Conservation (phyloP, 2,797 vertebrate genomes). For the Bradypus variegatus region DNA sequence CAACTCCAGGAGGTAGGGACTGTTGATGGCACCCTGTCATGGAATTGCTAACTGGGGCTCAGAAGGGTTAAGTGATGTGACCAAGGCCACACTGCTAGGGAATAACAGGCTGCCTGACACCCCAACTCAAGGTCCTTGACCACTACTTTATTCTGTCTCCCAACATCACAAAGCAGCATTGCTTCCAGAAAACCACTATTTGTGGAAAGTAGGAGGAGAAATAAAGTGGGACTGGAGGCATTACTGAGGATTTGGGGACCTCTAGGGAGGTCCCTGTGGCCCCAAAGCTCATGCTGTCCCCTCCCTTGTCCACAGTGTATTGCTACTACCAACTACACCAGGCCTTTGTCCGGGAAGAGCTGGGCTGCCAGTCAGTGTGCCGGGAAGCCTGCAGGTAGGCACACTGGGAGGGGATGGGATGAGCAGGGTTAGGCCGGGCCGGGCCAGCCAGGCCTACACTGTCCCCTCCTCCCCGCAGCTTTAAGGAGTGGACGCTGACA, state of each 20-base stretch:
- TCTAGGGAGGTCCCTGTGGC: neutral
- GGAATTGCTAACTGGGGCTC: neutral
- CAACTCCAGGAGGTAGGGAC: neutral
- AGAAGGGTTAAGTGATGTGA: neutral
- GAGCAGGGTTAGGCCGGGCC: rapidly evolving
- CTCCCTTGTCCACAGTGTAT: slow-evolving; percentile 70
- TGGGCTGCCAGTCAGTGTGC: slow-evolving; percentile 77
- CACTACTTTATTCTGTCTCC: neutral
- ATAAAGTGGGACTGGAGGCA: neutral
- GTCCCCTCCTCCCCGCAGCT: slow-evolving; percentile 63
- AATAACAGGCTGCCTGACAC: neutral
- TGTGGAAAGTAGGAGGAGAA: neutral
- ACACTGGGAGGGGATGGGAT: neutral
- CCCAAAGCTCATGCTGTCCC: neutral
- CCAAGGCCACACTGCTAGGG: neutral
- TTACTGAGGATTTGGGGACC: neutral
- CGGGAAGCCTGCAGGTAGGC: slow-evolving; percentile 77
- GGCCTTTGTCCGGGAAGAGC: slow-evolving; percentile 75
- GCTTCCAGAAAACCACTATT: neutral
- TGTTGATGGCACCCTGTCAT: neutral
- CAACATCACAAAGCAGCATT: neutral
- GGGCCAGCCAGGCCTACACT: neutral
- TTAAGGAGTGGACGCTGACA: slow-evolving; percentile 80
- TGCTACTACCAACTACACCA: slow-evolving; percentile 77
- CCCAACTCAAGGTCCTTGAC: neutral